Percentiles rank a stretch among this genome's conserved stretches.
phyloP scores from a whole-genome alignment of 1,140 invertebrate species.

The Diabrotica undecimpunctata region DNA sequence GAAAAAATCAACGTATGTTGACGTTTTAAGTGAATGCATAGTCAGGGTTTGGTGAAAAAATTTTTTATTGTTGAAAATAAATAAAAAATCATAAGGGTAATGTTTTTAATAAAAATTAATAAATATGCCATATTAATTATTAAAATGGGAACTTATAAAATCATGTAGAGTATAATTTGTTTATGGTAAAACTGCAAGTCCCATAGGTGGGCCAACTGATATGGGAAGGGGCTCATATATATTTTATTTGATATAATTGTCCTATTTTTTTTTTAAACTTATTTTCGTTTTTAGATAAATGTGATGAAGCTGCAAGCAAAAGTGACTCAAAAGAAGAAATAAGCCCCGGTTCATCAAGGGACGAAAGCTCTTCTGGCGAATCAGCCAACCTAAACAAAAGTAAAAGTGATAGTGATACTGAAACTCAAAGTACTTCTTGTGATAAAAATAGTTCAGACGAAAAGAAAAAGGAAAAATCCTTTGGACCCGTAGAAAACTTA shows the following conservation, averaged over 20 bases:
- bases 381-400: slow-evolving; percentile 4
- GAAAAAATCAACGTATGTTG: no score
- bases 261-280: neutral
- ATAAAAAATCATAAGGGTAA: no score
- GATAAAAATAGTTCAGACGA: slow-evolving; percentile 31
- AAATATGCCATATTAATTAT: no score
- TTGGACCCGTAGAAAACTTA: slow-evolving; percentile 33
- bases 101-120: no score
- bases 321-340: slow-evolving; percentile 19
- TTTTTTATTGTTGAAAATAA: no score
- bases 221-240: no score
- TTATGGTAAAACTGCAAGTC: no score
- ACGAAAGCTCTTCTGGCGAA: slow-evolving; percentile 5
- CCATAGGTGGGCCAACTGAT: no score
- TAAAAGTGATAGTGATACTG: slow-evolving; percentile 36
- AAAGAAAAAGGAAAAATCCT: slow-evolving; percentile 23
- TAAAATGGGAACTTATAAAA: no score
- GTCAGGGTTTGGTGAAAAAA: no score
- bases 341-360: slow-evolving; percentile 4
- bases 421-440: slow-evolving; percentile 33
- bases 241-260: neutral
- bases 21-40: no score
- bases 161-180: no score
- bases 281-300: slow-evolving; percentile 18
- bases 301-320: slow-evolving; percentile 14